A percentile compares a stretch with the other conserved stretches of the same genome.
phyloP scores from a whole-genome alignment of 2,888 invertebrate species.

The Apodemia mormo region DNA sequence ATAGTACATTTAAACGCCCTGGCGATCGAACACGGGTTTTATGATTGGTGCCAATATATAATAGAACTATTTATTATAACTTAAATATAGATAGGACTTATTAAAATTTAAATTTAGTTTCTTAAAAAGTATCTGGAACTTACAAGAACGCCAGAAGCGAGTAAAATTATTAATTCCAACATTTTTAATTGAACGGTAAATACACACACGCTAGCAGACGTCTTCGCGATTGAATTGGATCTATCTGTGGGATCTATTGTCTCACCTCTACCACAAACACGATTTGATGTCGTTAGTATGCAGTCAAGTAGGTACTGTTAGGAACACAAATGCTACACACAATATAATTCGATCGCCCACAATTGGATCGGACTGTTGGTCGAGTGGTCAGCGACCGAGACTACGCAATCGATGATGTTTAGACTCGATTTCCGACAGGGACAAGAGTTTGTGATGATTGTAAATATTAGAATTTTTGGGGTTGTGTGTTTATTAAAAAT shows the following conservation, averaged over 20 bases:
- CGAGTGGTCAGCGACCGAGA: no score
- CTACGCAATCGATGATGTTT: no score
- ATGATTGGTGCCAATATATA: no score
- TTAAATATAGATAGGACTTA: neutral
- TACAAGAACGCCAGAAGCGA: neutral
- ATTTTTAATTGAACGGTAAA: neutral
- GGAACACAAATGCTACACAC: neutral
- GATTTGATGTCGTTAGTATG: conserved; percentile 5
- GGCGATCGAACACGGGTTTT: no score
- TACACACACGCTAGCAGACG: neutral
- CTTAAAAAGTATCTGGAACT: neutral
- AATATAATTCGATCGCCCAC: neutral
- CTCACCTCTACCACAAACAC: neutral
- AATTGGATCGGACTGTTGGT: no score
- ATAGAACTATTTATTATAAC: no score
- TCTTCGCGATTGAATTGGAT: neutral
- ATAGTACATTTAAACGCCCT: no score
- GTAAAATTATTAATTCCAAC: conserved; percentile 4
- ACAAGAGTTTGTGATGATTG: no score
- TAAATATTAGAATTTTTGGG: neutral
- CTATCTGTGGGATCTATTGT: neutral
- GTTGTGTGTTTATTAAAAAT: no score
- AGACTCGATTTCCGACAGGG: no score
- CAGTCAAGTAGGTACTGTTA: conserved; percentile 4
- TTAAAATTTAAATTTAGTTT: neutral